Evolutionary conservation across 2,888 invertebrate species (phyloP).

Genomic region (Tinea pellionella): DNA sequence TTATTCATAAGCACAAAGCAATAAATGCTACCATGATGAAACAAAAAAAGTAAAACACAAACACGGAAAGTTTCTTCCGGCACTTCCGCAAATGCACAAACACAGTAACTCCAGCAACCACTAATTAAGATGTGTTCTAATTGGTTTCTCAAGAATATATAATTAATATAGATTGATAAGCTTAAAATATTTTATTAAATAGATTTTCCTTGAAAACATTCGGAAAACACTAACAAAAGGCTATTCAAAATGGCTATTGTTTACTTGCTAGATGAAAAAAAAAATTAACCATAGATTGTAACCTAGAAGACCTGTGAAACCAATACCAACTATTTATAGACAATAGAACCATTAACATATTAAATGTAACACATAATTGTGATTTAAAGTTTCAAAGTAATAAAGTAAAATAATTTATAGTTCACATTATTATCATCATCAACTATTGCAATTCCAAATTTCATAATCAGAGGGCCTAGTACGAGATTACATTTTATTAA

Average conservation of each 20-base stretch:
- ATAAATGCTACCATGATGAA: not conserved
- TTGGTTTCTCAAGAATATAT: not conserved
- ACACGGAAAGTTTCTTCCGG: conserved; percentile 12
- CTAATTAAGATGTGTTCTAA: not conserved
- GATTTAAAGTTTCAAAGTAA: no score
- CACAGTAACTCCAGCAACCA: not conserved
- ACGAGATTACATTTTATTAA: no score
- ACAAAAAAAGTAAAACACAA: not conserved
- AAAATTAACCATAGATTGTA: conserved; percentile 20
- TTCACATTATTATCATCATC: no score
- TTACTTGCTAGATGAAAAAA: conserved; percentile 60
- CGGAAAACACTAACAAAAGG: conserved; percentile 71
- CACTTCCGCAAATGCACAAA: not conserved
- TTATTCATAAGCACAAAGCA: not conserved
- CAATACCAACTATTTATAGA: not conserved
- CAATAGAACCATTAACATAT: no score
- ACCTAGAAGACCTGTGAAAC: no score
- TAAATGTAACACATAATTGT: no score
- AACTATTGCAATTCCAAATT: no score
- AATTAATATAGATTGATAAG: not conserved
- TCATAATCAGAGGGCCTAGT: no score
- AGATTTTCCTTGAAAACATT: conserved; percentile 60
- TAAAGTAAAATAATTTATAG: no score
- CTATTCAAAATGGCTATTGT: conserved; percentile 69
- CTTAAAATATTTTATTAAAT: not conserved